phyloP scores from a whole-genome alignment of 2,888 invertebrate genomes.

The Hoplodrina ambigua region DNA sequence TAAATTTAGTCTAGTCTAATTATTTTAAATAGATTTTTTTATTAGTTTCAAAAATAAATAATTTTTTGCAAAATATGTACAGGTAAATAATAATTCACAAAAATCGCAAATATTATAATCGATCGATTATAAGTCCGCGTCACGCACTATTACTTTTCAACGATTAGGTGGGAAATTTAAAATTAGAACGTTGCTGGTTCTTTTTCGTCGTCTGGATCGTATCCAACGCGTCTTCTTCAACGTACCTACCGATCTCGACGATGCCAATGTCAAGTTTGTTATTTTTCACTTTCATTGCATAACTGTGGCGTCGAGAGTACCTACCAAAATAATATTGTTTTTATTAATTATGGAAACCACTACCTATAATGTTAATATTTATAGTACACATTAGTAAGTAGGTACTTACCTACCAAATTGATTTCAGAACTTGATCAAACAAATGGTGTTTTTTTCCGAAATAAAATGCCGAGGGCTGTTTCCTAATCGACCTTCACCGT shows the following conservation, averaged over 20 bases:
- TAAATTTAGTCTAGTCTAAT: too few species aligned
- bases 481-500: constrained; percentile 53
- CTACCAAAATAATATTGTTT: neutral
- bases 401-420: neutral
- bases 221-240: constrained; percentile 72
- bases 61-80: neutral
- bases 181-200: constrained; percentile 77
- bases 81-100: neutral
- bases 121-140: constrained; percentile 63
- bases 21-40: neutral
- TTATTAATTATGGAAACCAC: neutral
- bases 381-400: too few species aligned
- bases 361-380: neutral
- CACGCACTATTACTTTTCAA: constrained; percentile 60
- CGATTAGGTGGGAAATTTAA: constrained; percentile 70
- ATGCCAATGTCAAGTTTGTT: constrained; percentile 84
- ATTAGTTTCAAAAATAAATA: neutral
- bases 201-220: constrained; percentile 77
- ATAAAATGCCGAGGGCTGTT: constrained; percentile 46
- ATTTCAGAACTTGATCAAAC: neutral
- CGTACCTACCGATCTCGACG: constrained; percentile 59
- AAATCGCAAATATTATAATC: constrained; percentile 59
- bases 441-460: neutral
- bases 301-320: constrained; percentile 47
- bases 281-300: constrained; percentile 80